phyloP scores from a whole-genome alignment of 37 sponge, comb jelly and placozoan species.

The Haliclona indistincta region DNA sequence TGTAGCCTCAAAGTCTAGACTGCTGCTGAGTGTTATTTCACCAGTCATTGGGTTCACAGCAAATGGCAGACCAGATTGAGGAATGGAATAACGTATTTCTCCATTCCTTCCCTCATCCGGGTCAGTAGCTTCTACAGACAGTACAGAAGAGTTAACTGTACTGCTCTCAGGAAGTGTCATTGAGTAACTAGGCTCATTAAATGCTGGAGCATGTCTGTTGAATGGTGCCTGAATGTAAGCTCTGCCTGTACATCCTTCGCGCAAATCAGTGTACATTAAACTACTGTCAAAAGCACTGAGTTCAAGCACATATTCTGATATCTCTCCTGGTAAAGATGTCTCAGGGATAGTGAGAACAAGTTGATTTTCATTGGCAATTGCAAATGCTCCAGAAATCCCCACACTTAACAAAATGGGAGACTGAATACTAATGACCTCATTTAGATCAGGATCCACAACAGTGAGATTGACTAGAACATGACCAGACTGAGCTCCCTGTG shows the following conservation, averaged over 20 bases:
- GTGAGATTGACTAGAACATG: neutral
- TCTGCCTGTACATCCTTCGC: neutral
- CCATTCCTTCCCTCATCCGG: constrained; percentile 33
- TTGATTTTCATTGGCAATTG: constrained; percentile 9
- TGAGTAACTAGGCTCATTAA: constrained; percentile 30
- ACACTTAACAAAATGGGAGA: neutral
- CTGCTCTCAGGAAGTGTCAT: constrained; percentile 21
- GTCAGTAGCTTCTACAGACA: constrained; percentile 52
- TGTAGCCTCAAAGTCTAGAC: constrained; percentile 37
- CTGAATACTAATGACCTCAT: neutral
- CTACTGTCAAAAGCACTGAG: neutral
- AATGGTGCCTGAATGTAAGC: neutral
- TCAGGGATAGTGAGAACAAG: constrained; percentile 15
- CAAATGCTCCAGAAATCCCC: neutral
- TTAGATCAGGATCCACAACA: constrained; percentile 29
- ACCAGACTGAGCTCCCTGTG: constrained; percentile 18
- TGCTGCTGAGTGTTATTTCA: neutral
- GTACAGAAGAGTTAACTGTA: neutral
- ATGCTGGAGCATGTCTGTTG: constrained; percentile 27
- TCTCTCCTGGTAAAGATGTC: neutral
- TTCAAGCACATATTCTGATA: constrained; percentile 4
- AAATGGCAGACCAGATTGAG: constrained; percentile 8
- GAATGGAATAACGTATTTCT: constrained; percentile 24
- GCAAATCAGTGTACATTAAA: neutral
- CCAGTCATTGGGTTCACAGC: constrained; percentile 27